phyloP scores from a whole-genome alignment of 2,113 vertebrate species.

The Bos indicus region DNA sequence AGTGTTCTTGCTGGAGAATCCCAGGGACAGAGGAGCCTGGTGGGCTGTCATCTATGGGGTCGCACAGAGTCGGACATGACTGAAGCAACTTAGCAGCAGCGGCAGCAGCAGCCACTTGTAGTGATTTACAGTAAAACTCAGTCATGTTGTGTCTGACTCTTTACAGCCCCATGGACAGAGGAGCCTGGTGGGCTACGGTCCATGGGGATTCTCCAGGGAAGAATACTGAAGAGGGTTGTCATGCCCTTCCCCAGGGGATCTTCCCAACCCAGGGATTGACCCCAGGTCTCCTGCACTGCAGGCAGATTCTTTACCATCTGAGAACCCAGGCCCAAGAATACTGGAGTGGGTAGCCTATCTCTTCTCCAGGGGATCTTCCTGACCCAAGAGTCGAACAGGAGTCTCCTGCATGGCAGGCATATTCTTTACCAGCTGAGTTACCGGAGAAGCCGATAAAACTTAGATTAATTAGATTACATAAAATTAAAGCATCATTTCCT shows the following conservation, averaged over 20 bases:
- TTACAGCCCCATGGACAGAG: background rate
- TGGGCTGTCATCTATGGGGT: no score
- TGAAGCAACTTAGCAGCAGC: no score
- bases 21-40: no score
- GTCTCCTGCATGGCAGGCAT: background rate
- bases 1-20: no score
- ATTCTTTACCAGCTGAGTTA: background rate
- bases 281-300: background rate
- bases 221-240: background rate
- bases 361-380: background rate
- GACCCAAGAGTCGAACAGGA: background rate
- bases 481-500: background rate
- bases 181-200: background rate
- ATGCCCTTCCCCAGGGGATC: background rate
- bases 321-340: background rate
- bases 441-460: background rate
- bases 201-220: background rate
- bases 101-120: background rate
- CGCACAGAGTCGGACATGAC: no score
- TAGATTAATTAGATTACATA: background rate
- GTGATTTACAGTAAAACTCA: background rate
- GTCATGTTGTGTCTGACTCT: background rate
- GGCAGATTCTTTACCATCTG: background rate
- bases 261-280: background rate
- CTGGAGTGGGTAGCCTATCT: background rate